A percentile compares a stretch with the other conserved stretches of the same genome.
Evolutionary conservation across 2,113 vertebrate species (phyloP).

Genomic region (Artemisiospiza belli): DNA sequence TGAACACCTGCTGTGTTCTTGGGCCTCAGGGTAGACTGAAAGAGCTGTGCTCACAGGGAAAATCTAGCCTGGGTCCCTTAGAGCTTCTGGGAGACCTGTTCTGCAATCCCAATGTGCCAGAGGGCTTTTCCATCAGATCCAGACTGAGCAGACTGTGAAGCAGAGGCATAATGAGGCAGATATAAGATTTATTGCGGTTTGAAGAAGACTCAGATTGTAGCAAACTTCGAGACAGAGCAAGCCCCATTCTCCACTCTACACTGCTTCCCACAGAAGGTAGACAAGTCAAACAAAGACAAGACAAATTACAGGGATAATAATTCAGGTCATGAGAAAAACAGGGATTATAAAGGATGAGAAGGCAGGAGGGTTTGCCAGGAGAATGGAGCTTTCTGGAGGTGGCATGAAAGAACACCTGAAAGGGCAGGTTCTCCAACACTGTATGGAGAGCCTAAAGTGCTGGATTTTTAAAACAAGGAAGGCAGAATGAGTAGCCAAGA

Average conservation of each 20-base stretch:
- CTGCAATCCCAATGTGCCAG: background rate
- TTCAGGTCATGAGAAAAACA: background rate
- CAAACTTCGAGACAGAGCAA: background rate
- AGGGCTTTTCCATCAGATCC: background rate
- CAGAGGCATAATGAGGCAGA: background rate
- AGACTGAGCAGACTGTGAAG: background rate
- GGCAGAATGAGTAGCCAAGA: background rate
- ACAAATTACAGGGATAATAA: conserved; percentile 11
- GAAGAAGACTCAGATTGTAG: background rate
- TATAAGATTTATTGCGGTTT: background rate
- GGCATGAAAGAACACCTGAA: background rate
- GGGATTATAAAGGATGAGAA: background rate
- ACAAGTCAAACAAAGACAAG: conserved; percentile 6
- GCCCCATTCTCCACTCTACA: background rate
- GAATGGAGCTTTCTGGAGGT: background rate
- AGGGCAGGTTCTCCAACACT: background rate
- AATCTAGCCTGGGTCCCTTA: accelerated
- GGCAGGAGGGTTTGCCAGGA: background rate
- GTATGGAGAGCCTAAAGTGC: background rate
- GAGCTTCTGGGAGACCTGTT: background rate
- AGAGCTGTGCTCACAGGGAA: background rate
- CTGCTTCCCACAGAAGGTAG: background rate
- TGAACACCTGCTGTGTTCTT: background rate
- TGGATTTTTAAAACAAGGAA: background rate
- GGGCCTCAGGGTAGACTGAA: background rate